Evolutionary conservation across 2,113 vertebrate genomes (phyloP), one percentile per base, ranked within the genome.

Genomic region (Climacteris rufus): DNA sequence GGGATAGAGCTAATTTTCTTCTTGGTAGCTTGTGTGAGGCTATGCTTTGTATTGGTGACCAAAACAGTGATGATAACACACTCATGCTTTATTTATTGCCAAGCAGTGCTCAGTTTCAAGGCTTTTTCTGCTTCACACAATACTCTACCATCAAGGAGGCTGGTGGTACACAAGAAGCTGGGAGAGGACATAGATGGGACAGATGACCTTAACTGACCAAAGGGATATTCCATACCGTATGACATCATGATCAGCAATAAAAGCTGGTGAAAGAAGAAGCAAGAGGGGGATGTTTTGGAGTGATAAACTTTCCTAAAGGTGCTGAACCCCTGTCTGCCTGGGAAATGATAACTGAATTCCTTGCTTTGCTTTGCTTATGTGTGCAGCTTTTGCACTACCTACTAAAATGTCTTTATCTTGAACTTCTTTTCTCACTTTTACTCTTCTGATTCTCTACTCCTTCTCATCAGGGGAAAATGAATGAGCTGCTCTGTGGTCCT

Each of bases 101-200:
- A 22, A 54, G 20, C 28, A 50, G 27, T 27, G 12, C 42, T 74
- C 16, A 12, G 6, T 53, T 44, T 53, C n/a, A 54, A 59, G 14
- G 23, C 3, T 7, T 20, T 61, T 56, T 71, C 47, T 60, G 12
- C 20, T 61, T 45, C 35, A 56, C 39, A 44, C 25, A 44, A 31
- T 5, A 27, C 21, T 21, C 5, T 31, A 35, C 13, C 47, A 63
- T 6, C 35, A 28, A 54, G 57, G 6, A 59, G 27, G 17, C 20
- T 44, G 40, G 4, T 0, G 0, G 9, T n/a, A 17, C 7, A 44
- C 25, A 42, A 44, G 25, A 47, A 54, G 6, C 0, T 54, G 57
- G 12, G 23, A 57, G 17, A 42, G 22, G 5, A 63, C 5, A 27
- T 15, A 39, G 17, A 5, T 11, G 7, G 53, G 30, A 45, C 12